Base-by-base conservation (phyloP, 2,888 invertebrate species). In the Tipula unca region DNA sequence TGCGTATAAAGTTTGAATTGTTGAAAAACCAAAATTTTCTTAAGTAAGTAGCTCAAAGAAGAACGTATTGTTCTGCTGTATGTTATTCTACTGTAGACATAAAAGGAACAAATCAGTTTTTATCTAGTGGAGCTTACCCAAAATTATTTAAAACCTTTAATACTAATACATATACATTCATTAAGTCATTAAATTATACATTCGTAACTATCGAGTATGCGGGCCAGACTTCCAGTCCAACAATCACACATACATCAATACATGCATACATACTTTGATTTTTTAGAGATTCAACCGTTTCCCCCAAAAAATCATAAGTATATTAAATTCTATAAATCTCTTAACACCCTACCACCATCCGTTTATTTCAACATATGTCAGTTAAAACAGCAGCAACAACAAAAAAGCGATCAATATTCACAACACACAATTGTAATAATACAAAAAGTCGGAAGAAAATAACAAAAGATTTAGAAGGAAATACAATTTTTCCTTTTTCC, bases 371-470 rank as follows among this genome's bases (percentile, higher is more conserved):
- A 20, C 69, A 69, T 69, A 69, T 25, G 69, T 25, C 69, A 69
- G 69, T 13, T 25, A 8, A 20, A 69, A 69, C 13, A 54, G 17
- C 48, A 54, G 13, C 17, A 54, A 54, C 48, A 54, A 54, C 32
- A 32, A 25, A 69, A 69, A 69, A 25, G 10, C 69, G 69, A 69
- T 69, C 69, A 69, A 69, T 69, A 69, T 69, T 69, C 69, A 69
- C 69, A 69, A 69, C 69, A 69, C 69, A 69, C 69, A 69, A 69
- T 69, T 13, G 69, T 69, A 69, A 69, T 69, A 69, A 69, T 69
- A 69, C 69, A 69, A 69, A 69, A 69, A 69, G 69, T 69, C 69
- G 25, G 69, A 69, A 69, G 69, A 69, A 69, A 69, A 69, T 69
- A 69, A 69, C 69, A 69, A 69, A 69, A 69, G 69, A 69, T 69